phyloP scores from a whole-genome alignment of 2,888 invertebrate genomes.

The Xanthorhoe designata region DNA sequence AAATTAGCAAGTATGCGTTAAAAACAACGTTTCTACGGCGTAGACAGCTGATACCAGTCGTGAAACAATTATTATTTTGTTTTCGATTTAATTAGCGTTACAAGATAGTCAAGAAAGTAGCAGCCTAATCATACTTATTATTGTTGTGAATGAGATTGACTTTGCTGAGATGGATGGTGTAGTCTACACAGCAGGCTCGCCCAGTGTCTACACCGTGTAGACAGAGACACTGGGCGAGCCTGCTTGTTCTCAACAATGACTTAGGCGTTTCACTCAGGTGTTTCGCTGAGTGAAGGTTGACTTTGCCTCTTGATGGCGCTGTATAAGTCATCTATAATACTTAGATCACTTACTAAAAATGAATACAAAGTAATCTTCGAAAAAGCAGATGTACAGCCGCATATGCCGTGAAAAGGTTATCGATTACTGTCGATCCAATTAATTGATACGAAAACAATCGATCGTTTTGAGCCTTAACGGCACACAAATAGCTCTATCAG shows the following conservation, averaged over 20 bases:
- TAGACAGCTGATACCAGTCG: background rate
- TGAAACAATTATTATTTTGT: background rate
- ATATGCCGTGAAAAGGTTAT: conserved; percentile 74
- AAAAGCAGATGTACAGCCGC: conserved; percentile 78
- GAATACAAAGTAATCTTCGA: conserved; percentile 48
- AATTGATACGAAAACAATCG: conserved; percentile 83
- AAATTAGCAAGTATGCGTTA: too few species aligned
- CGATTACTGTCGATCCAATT: conserved; percentile 84
- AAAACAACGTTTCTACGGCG: too few species aligned
- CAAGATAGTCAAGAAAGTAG: too few species aligned
- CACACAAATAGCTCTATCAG: conserved; percentile 82
- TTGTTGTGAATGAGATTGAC: too few species aligned
- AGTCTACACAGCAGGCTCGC: too few species aligned
- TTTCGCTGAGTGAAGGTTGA: background rate
- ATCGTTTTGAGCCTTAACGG: conserved; percentile 68
- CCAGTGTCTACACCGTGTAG: too few species aligned
- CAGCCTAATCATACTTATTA: too few species aligned
- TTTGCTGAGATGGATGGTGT: too few species aligned
- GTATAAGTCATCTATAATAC: background rate
- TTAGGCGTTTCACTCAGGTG: too few species aligned
- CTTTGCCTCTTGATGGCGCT: background rate
- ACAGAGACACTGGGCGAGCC: too few species aligned
- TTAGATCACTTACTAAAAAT: conserved; percentile 33
- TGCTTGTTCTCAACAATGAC: too few species aligned
- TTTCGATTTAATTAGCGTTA: background rate